Percentiles rank a stretch among this genome's conserved stretches.
These are phyloP conservation scores for Monopterus albus DNA, from an alignment of 2,113 vertebrate genomes.

Conservation along the genomic window DNA sequence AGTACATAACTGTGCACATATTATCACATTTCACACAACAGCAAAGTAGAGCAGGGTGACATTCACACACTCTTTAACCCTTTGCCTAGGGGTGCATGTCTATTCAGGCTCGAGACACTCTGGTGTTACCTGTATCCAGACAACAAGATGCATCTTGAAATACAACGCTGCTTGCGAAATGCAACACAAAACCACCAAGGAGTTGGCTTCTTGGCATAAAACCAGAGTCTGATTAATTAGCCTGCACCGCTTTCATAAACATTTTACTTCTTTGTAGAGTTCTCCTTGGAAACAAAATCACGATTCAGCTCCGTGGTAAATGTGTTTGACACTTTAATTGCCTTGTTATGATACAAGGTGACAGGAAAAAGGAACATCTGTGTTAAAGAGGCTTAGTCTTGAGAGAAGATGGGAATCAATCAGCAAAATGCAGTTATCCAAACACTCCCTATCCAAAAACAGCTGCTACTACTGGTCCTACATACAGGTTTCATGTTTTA, in stretches of 20 bases:
- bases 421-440: background rate
- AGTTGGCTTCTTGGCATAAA: background rate
- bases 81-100: conserved; percentile 42
- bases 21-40: conserved; percentile 17
- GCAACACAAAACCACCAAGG: conserved; percentile 1
- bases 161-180: background rate
- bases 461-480: background rate
- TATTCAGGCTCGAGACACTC: conserved; percentile 22
- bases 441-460: background rate
- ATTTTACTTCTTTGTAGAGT: background rate
- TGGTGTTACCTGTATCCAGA: conserved; percentile 4
- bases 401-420: background rate
- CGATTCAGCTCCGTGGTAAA: conserved; percentile 10
- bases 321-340: conserved; percentile 36
- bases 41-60: too few relatives aligned
- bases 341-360: background rate
- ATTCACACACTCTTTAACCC: conserved; percentile 26
- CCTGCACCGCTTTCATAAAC: background rate
- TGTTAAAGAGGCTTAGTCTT: background rate
- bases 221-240: background rate
- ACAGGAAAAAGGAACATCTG: background rate
- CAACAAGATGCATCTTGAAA: background rate
- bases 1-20: background rate
- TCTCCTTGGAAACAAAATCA: background rate
- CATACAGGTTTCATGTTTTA: too few relatives aligned